A percentile compares a stretch with the other conserved stretches of the same genome.
Evolutionary conservation across 2,888 invertebrate genomes (phyloP).

Genomic region (Cybosia mesomella): DNA sequence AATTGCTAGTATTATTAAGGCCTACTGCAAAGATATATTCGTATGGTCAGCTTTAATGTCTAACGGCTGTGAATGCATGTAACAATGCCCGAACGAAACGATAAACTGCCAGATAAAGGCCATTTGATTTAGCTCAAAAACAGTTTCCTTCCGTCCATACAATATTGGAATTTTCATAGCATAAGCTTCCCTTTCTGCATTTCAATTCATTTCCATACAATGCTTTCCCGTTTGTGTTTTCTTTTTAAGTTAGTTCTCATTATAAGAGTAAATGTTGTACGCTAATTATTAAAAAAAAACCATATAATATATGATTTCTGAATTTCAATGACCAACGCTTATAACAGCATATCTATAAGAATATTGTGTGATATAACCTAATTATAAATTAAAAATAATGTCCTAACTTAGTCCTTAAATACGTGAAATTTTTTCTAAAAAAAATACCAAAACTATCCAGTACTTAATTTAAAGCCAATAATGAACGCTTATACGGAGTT

Average conservation of each 20-base stretch:
- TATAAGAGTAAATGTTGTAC: conserved; percentile 44
- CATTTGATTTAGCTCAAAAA: conserved; percentile 74
- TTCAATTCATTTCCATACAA: conserved; percentile 52
- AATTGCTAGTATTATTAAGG: conserved; percentile 36
- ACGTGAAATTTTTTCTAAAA: conserved; percentile 62
- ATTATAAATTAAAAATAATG: conserved; percentile 76
- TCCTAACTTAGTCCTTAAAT: conserved; percentile 80
- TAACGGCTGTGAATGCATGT: conserved; percentile 64
- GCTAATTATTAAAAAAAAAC: conserved; percentile 50
- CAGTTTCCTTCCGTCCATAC: conserved; percentile 83
- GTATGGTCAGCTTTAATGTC: conserved; percentile 62
- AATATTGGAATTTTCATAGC: conserved; percentile 76
- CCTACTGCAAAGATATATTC: conserved; percentile 52
- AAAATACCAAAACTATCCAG: conserved; percentile 80
- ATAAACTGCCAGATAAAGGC: conserved; percentile 49
- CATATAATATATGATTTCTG: conserved; percentile 59
- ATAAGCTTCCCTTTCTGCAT: conserved; percentile 73
- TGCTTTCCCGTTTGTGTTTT: conserved; percentile 33
- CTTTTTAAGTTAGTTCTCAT: conserved; percentile 51
- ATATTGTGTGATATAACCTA: conserved; percentile 85
- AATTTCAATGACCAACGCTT: conserved; percentile 84
- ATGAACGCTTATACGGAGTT: conserved; percentile 70
- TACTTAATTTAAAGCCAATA: conserved; percentile 81
- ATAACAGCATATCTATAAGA: conserved; percentile 85
- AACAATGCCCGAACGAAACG: conserved; percentile 62